Base-by-base conservation (phyloP, 2,113 vertebrate species). In the Corythoichthys intestinalis region DNA sequence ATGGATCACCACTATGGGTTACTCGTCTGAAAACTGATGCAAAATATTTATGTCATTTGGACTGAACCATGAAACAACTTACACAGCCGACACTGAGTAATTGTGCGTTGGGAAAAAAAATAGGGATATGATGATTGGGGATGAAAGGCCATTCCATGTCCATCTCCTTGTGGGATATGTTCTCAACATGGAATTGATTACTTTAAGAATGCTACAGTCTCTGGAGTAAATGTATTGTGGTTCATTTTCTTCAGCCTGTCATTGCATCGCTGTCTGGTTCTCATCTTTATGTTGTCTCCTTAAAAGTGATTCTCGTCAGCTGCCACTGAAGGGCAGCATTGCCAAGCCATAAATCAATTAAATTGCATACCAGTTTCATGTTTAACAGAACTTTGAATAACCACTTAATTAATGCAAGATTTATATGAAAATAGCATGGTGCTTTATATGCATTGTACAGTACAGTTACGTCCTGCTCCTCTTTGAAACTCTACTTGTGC, bases 321-420 rank as follows among this genome's bases (percentile, higher is more conserved):
- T 89, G 78, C 89, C 89, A 90, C 89, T 87, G 87, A 87, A 90
- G 86, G 89, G 86, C 89, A 90, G 89, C 76, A 90, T 90, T 86
- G 87, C 81, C 89, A 90, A 89, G 80, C 86, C 83, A 75, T 87
- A 85, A 88, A 87, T 88, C 85, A 89, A 83, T 81, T 83, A 70
- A 15, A 38, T 48, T 58, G 65, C 68, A 72, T 74, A 69, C 53
- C 69, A 75, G 49, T 67, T 14, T 78, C 53, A 49, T 78, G 66
- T 71, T 82, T 68, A 82, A 71, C 70, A 62, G 20, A 80, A 83
- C 58, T 60, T 60, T 52, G 61, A 69, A 14, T 48, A 65, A 65
- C 9, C 11, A 41, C 2, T 49, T 69, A 14, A 54, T 49, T 53
- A 50, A 70, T 54, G 41, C 28, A 17, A 50, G 17, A 37, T 39